Base-by-base conservation (phyloP, 2,888 invertebrate genomes). In the Tenodera sinensis region DNA sequence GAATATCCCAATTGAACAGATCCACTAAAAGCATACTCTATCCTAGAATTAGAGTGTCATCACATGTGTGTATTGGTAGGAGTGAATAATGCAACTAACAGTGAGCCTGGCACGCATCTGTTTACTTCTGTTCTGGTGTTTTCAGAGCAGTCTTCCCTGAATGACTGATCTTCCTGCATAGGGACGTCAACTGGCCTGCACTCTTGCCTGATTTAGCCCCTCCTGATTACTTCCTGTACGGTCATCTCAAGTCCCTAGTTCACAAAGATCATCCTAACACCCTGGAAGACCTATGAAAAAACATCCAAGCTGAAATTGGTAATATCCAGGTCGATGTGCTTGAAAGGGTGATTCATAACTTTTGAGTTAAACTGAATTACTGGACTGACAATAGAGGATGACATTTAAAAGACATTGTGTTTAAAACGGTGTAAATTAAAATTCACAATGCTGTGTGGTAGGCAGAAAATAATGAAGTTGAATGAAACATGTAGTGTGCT, bases 231-330 rank as follows among this genome's bases (percentile, higher is more conserved):
- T 90, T 71, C 42, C 84, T 28, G 88, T 85, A 28, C 83, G 85
- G 20, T 85, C 90, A 91, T 89, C 89, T 91, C 81, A 91, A 91
- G 90, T 91, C 90, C 85, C n/a, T 90, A 27, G 85, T 91, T 90
- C 89, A 91, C 89, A 89, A 89, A 27, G 90, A 91, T 90, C 90
- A 90, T 88, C 91, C 91, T 90, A 90, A 90, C 90, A 91, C 90
- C 90, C 90, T 2, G 91, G 89, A 92, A 91, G 91, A 83, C 84
- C 90, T 91, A 91, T 90, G 91, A 90, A 90, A 89, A 90, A 91
- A 30, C 30, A 30, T 30, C 30, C 30, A 30, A 30, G 4, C 30
- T 4, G 30, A 30, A 30, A 2, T 91, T 90, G 90, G 90, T 84
- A 91, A 89, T 88, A 89, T 90, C 88, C 90, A 90, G 27, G 83